A percentile compares a stretch with the other conserved stretches of the same genome.
Conservation (phyloP, 1,140 invertebrate genomes). For the Ruditapes philippinarum region DNA sequence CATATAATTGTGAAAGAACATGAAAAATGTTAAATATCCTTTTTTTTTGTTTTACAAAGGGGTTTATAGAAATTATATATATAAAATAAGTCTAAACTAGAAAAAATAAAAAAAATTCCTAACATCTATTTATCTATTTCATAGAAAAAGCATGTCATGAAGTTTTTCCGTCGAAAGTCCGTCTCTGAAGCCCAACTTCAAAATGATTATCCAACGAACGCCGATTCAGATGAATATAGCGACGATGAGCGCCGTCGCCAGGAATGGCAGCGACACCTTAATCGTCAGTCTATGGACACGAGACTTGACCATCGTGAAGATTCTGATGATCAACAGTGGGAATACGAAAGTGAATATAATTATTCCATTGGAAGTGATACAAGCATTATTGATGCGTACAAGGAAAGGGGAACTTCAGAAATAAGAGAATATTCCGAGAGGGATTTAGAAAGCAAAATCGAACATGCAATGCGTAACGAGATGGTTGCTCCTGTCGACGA, state of each 20-base stretch:
- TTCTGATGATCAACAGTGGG: constrained; percentile 8
- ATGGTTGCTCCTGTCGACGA: not conserved
- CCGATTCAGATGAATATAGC: constrained; percentile 20
- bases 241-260: constrained; percentile 19
- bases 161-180: constrained; percentile 42
- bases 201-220: constrained; percentile 44
- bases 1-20: too few species aligned
- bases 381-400: constrained; percentile 38
- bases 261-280: constrained; percentile 27
- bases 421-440: not conserved
- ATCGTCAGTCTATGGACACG: not conserved
- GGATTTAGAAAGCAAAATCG: constrained; percentile 10
- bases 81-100: too few species aligned
- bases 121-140: too few species aligned
- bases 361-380: constrained; percentile 30
- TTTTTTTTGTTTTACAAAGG: too few species aligned
- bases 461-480: constrained; percentile 21
- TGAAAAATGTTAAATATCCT: too few species aligned
- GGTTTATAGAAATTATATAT: too few species aligned
- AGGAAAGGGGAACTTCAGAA: not conserved
- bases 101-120: too few species aligned
- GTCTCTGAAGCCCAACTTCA: constrained; percentile 18
- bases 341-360: constrained; percentile 58
- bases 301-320: not conserved
- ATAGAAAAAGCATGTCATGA: too few species aligned